Base-by-base conservation (phyloP, 1,140 invertebrate genomes). In the Pseudobourletiella spinata region DNA sequence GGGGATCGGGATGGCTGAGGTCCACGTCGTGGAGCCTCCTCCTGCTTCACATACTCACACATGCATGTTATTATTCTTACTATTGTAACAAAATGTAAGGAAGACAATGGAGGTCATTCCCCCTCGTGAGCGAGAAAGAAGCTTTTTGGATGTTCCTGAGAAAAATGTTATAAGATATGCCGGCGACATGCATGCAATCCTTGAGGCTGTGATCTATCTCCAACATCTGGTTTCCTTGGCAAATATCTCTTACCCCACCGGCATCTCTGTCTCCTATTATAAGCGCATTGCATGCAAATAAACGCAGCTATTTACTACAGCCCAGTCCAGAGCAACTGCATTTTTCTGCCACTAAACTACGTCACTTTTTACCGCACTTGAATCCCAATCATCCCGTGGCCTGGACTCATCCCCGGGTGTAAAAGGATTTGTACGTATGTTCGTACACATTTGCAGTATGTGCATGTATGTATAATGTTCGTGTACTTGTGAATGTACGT, bases 111-210 rank as follows among this genome's bases (percentile, higher is more conserved):
- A 48, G 44, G 11, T 48, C 44, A 48, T 48, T 48, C 44, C 44
- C 44, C 44, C 18, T 48, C 4, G 18, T 6, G 11, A 39, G n/a
- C 11, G 35, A 39, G 44, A 48, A 48, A 11, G 44, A 48, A 48
- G 44, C 44, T 6, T 48, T 22, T 48, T 18, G 11, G 14, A 48
- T 15, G 44, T 48, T 14, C 44, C 44, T 48, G 6, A 11, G 44
- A 48, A 48, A 48, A 48, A 48, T 48, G 18, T 48, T 22, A 48
- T 48, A 22, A 48, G 44, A 48, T 48, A 48, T 48, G 44, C 44
- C 22, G 14, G 22, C 8, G 44, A 22, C 44, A 11, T 48, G 20
- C 44, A 48, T 48, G 44, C 20, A 48, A 48, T 48, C 11, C 44
- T 48, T 22, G 11, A 48, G 11, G 20, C 44, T 11, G 14, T 48